These are phyloP conservation scores for Ichneumoninae sp. DNA, from an alignment of 2,888 invertebrate genomes.

Conservation along the genomic window DNA sequence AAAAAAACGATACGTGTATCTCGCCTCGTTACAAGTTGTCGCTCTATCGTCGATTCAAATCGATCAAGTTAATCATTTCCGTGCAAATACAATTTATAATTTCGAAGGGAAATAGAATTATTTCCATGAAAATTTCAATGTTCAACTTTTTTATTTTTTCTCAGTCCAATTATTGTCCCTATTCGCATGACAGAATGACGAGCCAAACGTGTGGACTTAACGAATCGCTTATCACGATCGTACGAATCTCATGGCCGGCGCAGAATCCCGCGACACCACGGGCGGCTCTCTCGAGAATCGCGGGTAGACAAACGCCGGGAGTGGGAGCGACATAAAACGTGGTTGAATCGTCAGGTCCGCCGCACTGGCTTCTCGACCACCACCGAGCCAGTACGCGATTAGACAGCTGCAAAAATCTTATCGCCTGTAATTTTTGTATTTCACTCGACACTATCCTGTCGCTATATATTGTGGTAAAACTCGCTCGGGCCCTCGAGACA, in stretches of 20 bases:
- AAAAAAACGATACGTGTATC: too few relatives aligned
- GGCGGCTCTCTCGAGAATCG: conserved; percentile 52
- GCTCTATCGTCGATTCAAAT: too few relatives aligned
- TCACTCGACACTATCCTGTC: conserved; percentile 1
- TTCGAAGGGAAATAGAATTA: too few relatives aligned
- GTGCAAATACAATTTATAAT: too few relatives aligned
- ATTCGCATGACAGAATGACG: neutral
- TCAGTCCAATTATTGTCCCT: neutral
- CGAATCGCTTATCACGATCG: conserved; percentile 56
- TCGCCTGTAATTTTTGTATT: conserved; percentile 3
- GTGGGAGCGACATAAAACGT: conserved; percentile 74
- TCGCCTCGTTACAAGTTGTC: too few relatives aligned
- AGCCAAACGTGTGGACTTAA: neutral
- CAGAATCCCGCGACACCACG: conserved; percentile 55
- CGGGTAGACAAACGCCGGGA: conserved; percentile 53
- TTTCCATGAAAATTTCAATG: too few relatives aligned
- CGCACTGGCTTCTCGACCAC: conserved; percentile 74
- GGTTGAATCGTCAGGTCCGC: conserved; percentile 64
- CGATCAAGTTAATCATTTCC: too few relatives aligned
- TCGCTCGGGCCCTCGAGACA: neutral
- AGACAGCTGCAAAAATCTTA: neutral
- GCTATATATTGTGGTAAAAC: neutral
- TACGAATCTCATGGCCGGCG: conserved; percentile 49
- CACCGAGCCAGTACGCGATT: conserved; percentile 62
- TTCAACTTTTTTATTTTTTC: neutral